Base-by-base conservation (phyloP, 2,888 invertebrate genomes). In the Cinara cedri region DNA sequence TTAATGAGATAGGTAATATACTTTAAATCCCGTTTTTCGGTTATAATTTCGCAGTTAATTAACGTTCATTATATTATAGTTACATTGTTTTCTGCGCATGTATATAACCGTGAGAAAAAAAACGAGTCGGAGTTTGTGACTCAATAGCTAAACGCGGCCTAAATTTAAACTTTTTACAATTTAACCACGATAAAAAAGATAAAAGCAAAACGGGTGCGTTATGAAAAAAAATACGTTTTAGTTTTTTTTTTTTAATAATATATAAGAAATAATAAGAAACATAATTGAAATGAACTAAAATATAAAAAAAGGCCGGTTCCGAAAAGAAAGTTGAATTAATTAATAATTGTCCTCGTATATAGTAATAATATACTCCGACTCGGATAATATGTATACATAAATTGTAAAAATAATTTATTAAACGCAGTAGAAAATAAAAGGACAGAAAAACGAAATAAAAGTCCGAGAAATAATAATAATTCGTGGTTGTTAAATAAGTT, bases 91-190 rank as follows among this genome's bases (percentile, higher is more conserved):
- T 0, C 11, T 19, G n/a, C n/a, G 42, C 11, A 51, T 24, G n/a
- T 60, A 26, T 26, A 19, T 11, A 3, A 68, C 6, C 1, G 19
- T 10, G 72, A 8, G 49, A 60, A 60, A 72, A 60, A 60, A 72
- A 49, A 49, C 9, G 16, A 16, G 24, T 66, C 24, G 8, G 2
- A n/a, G n/a, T n/a, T n/a, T n/a, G n/a, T n/a, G n/a, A 46, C 24
- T 19, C 9, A 16, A 63, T 2, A 46, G 11, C 55, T 26, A 16
- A 21, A 62, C 0, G 10, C n/a, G 62, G 16, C 49, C 6, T 8
- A 19, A 62, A n/a, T n/a, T 49, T 13, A 60, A 72, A 49, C 60
- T 49, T 72, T 46, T 60, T 26, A 46, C 60, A 72, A 62, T 72
- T 60, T 49, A 60, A 72, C 26, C 4, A 3, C 4, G 1, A 60